These are phyloP conservation scores for Sminthopsis crassicaudata DNA, from an alignment of 2,113 vertebrate species.

Conservation along the genomic window DNA sequence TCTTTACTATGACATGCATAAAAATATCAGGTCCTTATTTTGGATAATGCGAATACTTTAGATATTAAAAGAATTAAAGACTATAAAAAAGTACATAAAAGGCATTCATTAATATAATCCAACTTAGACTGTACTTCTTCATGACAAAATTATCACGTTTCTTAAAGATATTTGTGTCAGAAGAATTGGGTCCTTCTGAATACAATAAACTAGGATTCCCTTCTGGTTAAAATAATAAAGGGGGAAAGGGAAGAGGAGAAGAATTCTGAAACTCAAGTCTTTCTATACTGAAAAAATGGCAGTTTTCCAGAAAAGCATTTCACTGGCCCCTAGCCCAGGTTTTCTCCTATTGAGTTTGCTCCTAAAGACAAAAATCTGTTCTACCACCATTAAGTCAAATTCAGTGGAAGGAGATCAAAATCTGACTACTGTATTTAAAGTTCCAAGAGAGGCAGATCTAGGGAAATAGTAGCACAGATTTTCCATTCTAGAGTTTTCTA, in stretches of 20 bases:
- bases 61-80: slow-evolving; percentile 11
- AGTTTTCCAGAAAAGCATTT: slow-evolving; percentile 29
- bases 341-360: slow-evolving; percentile 58
- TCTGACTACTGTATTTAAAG: slow-evolving; percentile 35
- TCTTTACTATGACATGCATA: slow-evolving; percentile 9
- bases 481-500: slow-evolving; percentile 45
- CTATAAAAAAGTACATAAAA: slow-evolving; percentile 40
- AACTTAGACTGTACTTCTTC: slow-evolving; percentile 7
- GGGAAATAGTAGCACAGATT: slow-evolving; percentile 38
- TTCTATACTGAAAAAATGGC: slow-evolving; percentile 29
- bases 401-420: slow-evolving; percentile 52
- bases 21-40: slow-evolving; percentile 32
- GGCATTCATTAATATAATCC: slow-evolving; percentile 43
- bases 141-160: slow-evolving; percentile 62
- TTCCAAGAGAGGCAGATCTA: slow-evolving; percentile 35
- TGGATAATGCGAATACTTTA: slow-evolving; percentile 40
- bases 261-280: slow-evolving; percentile 18
- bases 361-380: slow-evolving; percentile 68
- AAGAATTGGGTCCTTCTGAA: slow-evolving; percentile 55
- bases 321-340: slow-evolving; percentile 48
- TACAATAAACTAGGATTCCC: slow-evolving; percentile 47
- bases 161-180: slow-evolving; percentile 44
- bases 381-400: slow-evolving; percentile 48
- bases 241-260: not conserved
- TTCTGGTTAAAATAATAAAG: slow-evolving; percentile 1